Conservation (phyloP, 2,888 invertebrate species). For the Suillia variegata region DNA sequence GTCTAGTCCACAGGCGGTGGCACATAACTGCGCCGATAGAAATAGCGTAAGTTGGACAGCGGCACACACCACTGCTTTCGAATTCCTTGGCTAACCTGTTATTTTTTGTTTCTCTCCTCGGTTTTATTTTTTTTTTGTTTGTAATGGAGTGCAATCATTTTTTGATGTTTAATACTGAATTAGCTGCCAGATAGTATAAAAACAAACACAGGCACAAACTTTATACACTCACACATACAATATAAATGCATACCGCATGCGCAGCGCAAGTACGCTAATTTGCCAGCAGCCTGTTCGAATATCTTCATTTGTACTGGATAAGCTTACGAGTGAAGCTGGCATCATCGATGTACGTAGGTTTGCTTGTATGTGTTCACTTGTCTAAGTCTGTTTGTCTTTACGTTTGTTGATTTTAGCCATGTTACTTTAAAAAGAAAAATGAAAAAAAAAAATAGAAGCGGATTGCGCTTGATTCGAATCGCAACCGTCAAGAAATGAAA, state of each 20-base stretch:
- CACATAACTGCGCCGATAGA: background rate
- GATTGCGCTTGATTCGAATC: background rate
- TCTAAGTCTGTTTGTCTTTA: too few species aligned
- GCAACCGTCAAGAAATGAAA: background rate
- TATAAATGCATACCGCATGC: too few species aligned
- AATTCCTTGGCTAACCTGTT: constrained; percentile 12
- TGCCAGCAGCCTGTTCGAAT: background rate
- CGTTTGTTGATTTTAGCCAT: too few species aligned
- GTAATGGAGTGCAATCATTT: constrained; percentile 1
- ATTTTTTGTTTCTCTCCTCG: constrained; percentile 1
- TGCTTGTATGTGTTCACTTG: too few species aligned
- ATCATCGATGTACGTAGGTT: background rate
- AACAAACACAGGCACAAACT: background rate
- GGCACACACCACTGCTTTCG: background rate
- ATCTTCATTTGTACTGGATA: background rate
- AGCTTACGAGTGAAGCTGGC: background rate
- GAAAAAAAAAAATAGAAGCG: background rate
- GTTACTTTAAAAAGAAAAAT: too few species aligned
- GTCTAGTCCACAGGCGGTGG: too few species aligned
- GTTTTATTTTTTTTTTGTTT: too few species aligned
- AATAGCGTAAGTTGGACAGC: constrained; percentile 2
- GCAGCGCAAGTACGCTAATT: background rate
- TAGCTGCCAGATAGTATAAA: background rate
- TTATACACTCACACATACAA: background rate
- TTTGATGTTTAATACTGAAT: background rate